Conservation (phyloP, 2,113 vertebrate species). For the Podocnemis expansa region DNA sequence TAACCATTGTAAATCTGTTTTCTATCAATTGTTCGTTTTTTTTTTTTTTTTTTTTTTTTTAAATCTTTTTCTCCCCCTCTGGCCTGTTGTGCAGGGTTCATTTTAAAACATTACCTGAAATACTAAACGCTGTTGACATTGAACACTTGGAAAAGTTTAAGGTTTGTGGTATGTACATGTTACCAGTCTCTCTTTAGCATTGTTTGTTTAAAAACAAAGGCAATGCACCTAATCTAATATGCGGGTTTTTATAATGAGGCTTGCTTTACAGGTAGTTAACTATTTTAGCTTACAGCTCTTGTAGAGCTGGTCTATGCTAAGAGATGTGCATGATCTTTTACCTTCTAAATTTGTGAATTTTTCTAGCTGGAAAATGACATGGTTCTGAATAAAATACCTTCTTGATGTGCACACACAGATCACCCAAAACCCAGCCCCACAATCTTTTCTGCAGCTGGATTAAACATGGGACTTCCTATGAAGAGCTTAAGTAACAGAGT, state of each 20-base stretch:
- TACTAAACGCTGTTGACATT: not conserved
- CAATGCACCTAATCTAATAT: not conserved
- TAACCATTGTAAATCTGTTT: conserved; percentile 12
- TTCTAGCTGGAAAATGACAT: not conserved
- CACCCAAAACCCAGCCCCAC: not conserved
- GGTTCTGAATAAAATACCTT: not conserved
- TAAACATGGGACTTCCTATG: not conserved
- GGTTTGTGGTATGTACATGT: not conserved
- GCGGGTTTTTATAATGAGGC: not conserved
- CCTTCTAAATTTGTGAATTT: not conserved
- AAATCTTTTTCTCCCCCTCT: not conserved
- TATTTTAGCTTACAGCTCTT: conserved; percentile 14
- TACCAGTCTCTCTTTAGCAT: conserved; percentile 8
- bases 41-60: not conserved
- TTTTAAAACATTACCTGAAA: not conserved
- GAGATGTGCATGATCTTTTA: not conserved
- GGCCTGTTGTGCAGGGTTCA: not conserved
- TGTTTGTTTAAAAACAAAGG: conserved; percentile 25
- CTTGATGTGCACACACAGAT: not conserved
- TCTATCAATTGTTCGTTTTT: not conserved
- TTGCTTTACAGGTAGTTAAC: conserved; percentile 8
- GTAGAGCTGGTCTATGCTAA: not conserved
- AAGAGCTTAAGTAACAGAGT: not conserved
- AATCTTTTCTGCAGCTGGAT: not conserved
- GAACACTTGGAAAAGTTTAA: not conserved